Evolutionary conservation across 37 sponge, comb jelly and placozoan genomes (phyloP).

Genomic region (Hormiphora californensis): DNA sequence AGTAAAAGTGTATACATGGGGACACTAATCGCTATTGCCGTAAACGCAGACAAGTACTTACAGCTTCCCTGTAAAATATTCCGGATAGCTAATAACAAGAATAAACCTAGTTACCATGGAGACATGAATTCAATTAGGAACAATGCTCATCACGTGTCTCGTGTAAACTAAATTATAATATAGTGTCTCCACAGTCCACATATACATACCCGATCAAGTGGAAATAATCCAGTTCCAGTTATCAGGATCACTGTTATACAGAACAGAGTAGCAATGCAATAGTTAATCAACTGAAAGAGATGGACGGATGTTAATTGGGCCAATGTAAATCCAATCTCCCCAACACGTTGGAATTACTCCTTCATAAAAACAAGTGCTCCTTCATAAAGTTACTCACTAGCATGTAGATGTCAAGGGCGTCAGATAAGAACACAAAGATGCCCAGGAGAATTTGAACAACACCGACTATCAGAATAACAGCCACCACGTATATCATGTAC

Average conservation of each 20-base stretch:
- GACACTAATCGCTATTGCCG: constrained; percentile 3
- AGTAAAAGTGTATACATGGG: constrained; percentile 44
- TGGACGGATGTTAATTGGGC: no score
- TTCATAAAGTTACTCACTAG: no score
- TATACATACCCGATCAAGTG: not conserved
- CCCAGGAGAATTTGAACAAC: constrained; percentile 27
- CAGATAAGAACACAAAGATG: constrained; percentile 40
- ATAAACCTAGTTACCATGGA: no score
- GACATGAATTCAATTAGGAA: not conserved
- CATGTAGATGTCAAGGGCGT: constrained; percentile 46
- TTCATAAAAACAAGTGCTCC: no score
- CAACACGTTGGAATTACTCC: not conserved
- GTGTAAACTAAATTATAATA: no score
- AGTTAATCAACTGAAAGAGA: constrained; percentile 26
- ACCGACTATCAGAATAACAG: not conserved
- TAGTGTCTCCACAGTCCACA: not conserved
- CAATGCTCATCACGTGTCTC: no score
- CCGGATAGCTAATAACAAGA: not conserved
- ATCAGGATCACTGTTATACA: not conserved
- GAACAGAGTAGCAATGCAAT: constrained; percentile 17
- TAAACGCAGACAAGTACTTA: not conserved
- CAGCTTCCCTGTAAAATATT: not conserved
- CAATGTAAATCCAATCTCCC: no score
- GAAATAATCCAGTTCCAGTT: not conserved
- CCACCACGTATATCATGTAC: not conserved